Percentiles rank a stretch among this genome's conserved stretches.
Conservation (phyloP, 37 sponge, comb jelly and placozoan species). For the Geodia barretti region DNA sequence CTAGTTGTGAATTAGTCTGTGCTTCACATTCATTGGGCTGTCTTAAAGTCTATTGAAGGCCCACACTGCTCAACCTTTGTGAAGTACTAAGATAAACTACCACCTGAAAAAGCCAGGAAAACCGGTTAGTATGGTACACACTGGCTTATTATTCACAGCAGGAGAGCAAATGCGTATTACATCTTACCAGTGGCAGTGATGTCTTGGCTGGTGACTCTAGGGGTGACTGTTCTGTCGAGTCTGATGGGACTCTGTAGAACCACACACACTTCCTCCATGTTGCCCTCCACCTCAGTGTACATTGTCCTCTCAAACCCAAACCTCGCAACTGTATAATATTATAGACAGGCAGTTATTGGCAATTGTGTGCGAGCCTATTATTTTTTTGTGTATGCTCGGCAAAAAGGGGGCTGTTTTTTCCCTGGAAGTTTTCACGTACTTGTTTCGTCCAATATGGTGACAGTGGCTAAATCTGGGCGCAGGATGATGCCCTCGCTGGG, state of each 20-base stretch:
- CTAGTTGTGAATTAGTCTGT: too few relatives aligned
- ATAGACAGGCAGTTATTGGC: background rate
- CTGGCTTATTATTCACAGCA: too few relatives aligned
- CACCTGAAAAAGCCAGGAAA: too few relatives aligned
- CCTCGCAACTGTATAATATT: background rate
- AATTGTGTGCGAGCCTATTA: background rate
- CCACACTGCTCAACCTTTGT: too few relatives aligned
- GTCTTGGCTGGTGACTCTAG: background rate
- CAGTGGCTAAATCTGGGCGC: background rate
- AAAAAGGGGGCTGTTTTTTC: too few relatives aligned
- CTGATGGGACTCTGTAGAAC: background rate
- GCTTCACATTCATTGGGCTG: too few relatives aligned
- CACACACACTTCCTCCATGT: background rate
- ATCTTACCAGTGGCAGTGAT: background rate
- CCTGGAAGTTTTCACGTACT: too few relatives aligned
- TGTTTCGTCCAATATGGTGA: background rate
- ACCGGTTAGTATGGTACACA: too few relatives aligned
- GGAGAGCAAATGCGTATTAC: too few relatives aligned
- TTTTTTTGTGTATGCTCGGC: too few relatives aligned
- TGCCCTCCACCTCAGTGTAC: background rate
- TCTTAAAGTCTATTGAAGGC: too few relatives aligned
- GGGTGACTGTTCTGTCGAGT: background rate
- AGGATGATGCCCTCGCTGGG: background rate
- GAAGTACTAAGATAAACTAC: too few relatives aligned
- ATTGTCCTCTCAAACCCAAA: slow-evolving; percentile 5